Conservation (phyloP, 37 sponge, comb jelly and placozoan genomes). For the Aphrocallistes beatrix region DNA sequence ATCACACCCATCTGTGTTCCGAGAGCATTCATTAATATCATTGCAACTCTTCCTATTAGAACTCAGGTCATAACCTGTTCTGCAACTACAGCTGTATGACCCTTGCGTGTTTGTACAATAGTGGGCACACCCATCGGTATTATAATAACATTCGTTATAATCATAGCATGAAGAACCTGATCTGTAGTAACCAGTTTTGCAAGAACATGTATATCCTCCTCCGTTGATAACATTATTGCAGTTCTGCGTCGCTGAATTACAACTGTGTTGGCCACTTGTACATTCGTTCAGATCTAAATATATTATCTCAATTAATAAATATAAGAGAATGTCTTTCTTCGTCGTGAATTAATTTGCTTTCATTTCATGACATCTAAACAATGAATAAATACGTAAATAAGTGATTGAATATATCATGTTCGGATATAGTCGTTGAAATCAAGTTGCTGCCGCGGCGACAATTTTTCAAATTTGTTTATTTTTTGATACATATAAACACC, state of each 20-base stretch:
- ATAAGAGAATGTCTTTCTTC: background rate
- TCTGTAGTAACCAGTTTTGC: background rate
- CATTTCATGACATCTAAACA: background rate
- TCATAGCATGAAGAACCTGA: background rate
- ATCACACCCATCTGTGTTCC: background rate
- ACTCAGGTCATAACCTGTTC: background rate
- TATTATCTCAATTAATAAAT: background rate
- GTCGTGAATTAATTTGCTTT: background rate
- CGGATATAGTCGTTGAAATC: background rate
- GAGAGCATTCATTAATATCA: slow-evolving; percentile 8
- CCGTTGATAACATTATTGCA: background rate
- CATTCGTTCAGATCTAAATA: background rate
- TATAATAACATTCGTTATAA: background rate
- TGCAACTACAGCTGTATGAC: slow-evolving; percentile 5
- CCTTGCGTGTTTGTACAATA: background rate
- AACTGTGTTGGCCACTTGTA: background rate
- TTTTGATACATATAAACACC: too few species aligned
- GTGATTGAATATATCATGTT: background rate
- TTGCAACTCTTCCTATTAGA: background rate
- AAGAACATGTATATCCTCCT: background rate
- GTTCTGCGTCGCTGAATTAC: background rate
- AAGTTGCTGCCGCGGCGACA: background rate
- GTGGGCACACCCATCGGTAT: background rate
- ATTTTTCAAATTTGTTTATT: too few species aligned
- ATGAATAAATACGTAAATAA: background rate